Evolutionary conservation across 1,140 invertebrate species (phyloP), one percentile per base, ranked within the genome.

Genomic region (Rhizoglyphus robini): DNA sequence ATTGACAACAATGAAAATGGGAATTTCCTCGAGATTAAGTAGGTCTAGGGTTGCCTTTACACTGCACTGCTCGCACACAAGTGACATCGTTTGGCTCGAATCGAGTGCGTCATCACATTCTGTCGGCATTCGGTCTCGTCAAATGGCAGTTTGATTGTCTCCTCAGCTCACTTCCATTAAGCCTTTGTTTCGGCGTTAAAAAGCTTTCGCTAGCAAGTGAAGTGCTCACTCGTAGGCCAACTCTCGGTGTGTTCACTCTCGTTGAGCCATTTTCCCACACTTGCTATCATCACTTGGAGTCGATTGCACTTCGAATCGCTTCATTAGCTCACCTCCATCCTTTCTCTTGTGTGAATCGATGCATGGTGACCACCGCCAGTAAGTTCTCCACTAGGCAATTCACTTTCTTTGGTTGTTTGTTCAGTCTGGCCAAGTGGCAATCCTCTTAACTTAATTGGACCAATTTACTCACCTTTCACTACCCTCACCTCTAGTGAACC

Each of bases 21-120:
- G n/a, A n/a, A n/a, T n/a, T n/a, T n/a, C n/a, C n/a, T n/a, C n/a
- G n/a, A n/a, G n/a, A n/a, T n/a, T n/a, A n/a, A n/a, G n/a, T n/a
- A n/a, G n/a, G n/a, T n/a, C n/a, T n/a, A n/a, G n/a, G n/a, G n/a
- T n/a, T n/a, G n/a, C n/a, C n/a, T n/a, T n/a, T n/a, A n/a, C n/a
- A n/a, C n/a, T n/a, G n/a, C n/a, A n/a, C n/a, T n/a, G n/a, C n/a
- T n/a, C n/a, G n/a, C n/a, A n/a, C n/a, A n/a, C n/a, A n/a, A n/a
- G n/a, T n/a, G n/a, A n/a, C n/a, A n/a, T n/a, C n/a, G n/a, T n/a
- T n/a, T n/a, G n/a, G n/a, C n/a, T n/a, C n/a, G n/a, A n/a, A n/a
- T n/a, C n/a, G n/a, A n/a, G n/a, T n/a, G 23, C 51, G 20, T 54
- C 51, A 54, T 54, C 51, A 32, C 51, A 54, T 54, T 54, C 51